Evolutionary conservation across 2,888 invertebrate species (phyloP).

Genomic region (Dioctria rufipes): DNA sequence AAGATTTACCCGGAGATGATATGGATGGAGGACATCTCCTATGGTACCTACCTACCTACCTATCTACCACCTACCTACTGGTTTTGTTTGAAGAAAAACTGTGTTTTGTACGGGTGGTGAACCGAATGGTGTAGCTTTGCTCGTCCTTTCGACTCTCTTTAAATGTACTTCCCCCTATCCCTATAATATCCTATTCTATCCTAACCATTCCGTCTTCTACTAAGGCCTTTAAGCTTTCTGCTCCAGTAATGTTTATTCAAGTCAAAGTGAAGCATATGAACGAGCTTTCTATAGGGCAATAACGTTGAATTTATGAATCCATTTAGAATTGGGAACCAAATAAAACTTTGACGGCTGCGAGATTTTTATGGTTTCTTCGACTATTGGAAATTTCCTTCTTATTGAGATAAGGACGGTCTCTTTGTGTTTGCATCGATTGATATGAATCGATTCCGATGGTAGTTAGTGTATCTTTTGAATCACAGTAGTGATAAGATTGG

Average conservation of each 20-base stretch:
- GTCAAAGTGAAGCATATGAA: slow-evolving; percentile 35
- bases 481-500: background rate
- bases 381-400: slow-evolving; percentile 34
- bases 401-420: slow-evolving; percentile 20
- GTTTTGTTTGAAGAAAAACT: slow-evolving; percentile 28
- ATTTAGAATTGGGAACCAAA: slow-evolving; percentile 32
- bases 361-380: slow-evolving; percentile 21
- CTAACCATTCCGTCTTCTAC: background rate
- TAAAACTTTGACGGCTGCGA: slow-evolving; percentile 39
- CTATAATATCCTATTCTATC: too few species aligned
- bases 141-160: background rate
- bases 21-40: background rate
- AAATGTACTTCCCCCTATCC: too few species aligned
- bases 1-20: slow-evolving; percentile 1
- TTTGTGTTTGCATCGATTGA: slow-evolving; percentile 16
- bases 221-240: slow-evolving; percentile 12
- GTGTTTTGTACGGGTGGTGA: background rate
- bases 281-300: slow-evolving; percentile 37
- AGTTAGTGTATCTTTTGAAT: slow-evolving; percentile 17
- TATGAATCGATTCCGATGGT: slow-evolving; percentile 22
- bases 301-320: slow-evolving; percentile 40
- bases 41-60: background rate
- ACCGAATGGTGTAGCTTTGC: background rate
- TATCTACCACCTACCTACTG: background rate
- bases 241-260: slow-evolving; percentile 33